Conservation (phyloP, 2,113 vertebrate species). For the Thunnus maccoyii region DNA sequence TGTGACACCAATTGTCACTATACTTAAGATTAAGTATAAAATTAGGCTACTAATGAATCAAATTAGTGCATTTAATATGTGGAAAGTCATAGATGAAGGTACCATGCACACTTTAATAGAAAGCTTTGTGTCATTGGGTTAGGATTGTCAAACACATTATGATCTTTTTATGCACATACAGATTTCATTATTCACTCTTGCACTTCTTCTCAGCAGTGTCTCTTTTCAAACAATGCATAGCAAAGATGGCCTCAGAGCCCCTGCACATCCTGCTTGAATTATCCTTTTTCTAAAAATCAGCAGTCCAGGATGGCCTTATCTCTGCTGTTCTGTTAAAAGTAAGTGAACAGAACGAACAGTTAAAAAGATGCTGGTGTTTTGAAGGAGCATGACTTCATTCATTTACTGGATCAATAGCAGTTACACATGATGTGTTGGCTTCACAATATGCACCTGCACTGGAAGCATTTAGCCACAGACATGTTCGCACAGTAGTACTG, state of each 20-base stretch:
- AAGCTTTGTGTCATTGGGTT: background rate
- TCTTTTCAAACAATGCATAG: constrained; percentile 28
- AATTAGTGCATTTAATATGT: background rate
- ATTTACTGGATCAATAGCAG: constrained; percentile 17
- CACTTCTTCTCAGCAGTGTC: background rate
- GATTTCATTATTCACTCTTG: constrained; percentile 34
- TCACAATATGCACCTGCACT: constrained; percentile 1
- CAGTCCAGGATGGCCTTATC: constrained; percentile 11
- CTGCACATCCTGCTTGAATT: constrained; percentile 13
- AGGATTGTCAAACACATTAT: background rate
- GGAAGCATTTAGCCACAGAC: background rate
- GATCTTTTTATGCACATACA: background rate
- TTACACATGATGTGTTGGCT: constrained; percentile 6
- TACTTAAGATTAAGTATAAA: background rate
- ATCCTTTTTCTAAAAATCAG: constrained; percentile 28
- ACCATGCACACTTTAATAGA: background rate
- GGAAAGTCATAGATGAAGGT: constrained; percentile 18
- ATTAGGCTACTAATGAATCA: background rate
- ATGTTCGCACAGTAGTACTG: background rate
- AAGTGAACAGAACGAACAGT: constrained; percentile 15
- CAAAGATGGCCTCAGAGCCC: constrained; percentile 27
- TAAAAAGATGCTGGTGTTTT: background rate
- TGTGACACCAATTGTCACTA: background rate
- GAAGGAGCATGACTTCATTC: background rate
- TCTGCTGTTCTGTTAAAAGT: constrained; percentile 16